phyloP scores from a whole-genome alignment of 1,140 invertebrate genomes.

The Heterodera schachtii region DNA sequence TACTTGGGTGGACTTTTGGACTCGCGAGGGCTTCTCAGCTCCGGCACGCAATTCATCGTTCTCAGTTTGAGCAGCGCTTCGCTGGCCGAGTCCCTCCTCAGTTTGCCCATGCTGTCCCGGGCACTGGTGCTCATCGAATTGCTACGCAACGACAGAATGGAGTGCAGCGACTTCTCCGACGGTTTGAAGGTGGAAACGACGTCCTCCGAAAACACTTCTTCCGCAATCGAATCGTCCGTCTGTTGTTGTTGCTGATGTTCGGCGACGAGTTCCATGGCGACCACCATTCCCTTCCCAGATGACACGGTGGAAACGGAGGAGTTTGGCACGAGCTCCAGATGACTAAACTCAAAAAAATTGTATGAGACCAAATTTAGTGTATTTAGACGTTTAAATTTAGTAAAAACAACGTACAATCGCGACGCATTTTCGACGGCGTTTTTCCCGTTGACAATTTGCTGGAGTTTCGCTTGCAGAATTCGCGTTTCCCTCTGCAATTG shows the following conservation, averaged over 20 bases:
- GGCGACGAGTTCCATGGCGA: background rate
- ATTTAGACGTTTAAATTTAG: no score
- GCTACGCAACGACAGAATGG: conserved; percentile 12
- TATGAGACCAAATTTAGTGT: no score
- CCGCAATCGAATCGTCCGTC: background rate
- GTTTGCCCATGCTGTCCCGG: conserved; percentile 20
- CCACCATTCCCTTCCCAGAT: background rate
- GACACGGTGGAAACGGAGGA: background rate
- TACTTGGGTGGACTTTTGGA: conserved; percentile 24
- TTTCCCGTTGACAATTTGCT: background rate
- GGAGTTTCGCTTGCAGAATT: background rate
- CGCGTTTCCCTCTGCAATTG: background rate
- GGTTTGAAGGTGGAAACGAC: conserved; percentile 20
- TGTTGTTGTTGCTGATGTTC: background rate
- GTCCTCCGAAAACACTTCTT: conserved; percentile 3
- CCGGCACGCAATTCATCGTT: conserved; percentile 20
- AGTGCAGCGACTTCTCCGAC: conserved; percentile 25
- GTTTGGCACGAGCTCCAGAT: no score
- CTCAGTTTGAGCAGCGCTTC: conserved; percentile 24
- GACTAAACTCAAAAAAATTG: no score
- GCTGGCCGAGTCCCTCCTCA: conserved; percentile 18
- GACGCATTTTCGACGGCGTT: background rate
- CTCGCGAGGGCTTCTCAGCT: conserved; percentile 6
- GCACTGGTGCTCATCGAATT: conserved; percentile 10
- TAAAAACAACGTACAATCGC: background rate